A percentile compares a stretch with the other conserved stretches of the same genome.
Evolutionary conservation across 2,113 vertebrate species (phyloP).

Genomic region (Uropsilus gracilis): DNA sequence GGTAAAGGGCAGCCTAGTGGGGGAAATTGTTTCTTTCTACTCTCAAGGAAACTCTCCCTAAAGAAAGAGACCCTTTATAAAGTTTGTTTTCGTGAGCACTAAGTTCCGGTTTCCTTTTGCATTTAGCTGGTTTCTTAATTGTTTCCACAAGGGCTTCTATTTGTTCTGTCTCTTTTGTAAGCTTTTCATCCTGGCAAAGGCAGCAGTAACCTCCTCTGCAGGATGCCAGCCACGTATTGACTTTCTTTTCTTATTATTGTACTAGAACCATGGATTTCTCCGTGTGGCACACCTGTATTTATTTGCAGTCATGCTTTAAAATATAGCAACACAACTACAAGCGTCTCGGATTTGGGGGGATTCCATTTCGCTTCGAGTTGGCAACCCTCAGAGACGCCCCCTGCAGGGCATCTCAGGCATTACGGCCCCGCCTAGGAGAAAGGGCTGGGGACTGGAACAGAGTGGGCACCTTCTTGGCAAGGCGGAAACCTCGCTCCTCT

Average conservation of each 20-base stretch:
- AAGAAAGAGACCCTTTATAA: not conserved
- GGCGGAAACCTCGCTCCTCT: constrained; percentile 63
- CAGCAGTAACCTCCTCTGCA: not conserved
- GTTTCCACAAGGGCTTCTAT: not conserved
- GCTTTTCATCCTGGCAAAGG: constrained; percentile 33
- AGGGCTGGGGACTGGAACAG: not conserved
- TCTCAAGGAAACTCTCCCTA: not conserved
- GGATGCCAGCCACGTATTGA: not conserved
- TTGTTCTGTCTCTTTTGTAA: constrained; percentile 34
- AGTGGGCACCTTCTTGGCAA: constrained; percentile 51
- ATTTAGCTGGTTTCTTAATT: not conserved
- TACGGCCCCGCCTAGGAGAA: constrained; percentile 23
- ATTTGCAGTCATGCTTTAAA: not conserved
- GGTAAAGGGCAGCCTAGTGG: not conserved
- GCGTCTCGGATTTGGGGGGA: not conserved
- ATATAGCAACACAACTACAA: not conserved
- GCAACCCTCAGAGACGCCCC: not conserved
- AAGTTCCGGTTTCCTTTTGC: constrained; percentile 10
- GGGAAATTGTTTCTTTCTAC: not conserved
- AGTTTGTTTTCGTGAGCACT: not conserved
- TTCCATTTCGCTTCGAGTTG: not conserved
- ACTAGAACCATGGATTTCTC: not conserved
- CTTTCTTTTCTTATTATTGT: not conserved
- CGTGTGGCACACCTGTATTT: constrained; percentile 64
- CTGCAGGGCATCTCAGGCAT: constrained; percentile 44